Evolutionary conservation across 2,113 vertebrate species (phyloP), one percentile per base, ranked within the genome.

Genomic region (Gadus chalcogrammus): DNA sequence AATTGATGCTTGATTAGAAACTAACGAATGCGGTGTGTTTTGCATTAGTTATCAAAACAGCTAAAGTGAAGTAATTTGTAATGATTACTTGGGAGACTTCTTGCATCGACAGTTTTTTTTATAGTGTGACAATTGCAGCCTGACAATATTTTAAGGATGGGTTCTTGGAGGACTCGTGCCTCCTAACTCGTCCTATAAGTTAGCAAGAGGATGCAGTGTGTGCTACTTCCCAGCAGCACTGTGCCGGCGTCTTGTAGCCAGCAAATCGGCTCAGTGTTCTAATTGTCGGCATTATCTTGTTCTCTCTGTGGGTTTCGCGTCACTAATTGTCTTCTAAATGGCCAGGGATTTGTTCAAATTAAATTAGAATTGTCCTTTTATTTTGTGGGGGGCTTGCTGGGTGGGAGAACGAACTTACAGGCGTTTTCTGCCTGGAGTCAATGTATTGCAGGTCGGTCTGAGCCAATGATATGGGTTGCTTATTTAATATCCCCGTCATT

Each of bases 271-370:
- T 73, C 67, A 59, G 24, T 27, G 38, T 61, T 78, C 53, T 82
- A 74, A 82, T 78, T 81, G 70, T 38, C 68, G 69, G 65, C 22
- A 42, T 82, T 75, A 74, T 76, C 69, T 63, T 17, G 68, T 65
- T 80, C 61, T 42, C 58, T 61, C 72, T 63, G 60, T 75, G 71
- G 67, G 72, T 59, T 68, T 68, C 27, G 72, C 67, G 80, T 79
- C 73, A 71, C 72, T 67, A 73, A 80, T 75, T 71, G 31, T 76
- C 55, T 71, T 56, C 48, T 70, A 79, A 77, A 80, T 76, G 68
- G 74, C 66, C 42, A 61, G 64, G 62, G 73, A 77, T 76, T 77
- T 70, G 72, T 70, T 71, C 22, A 70, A 68, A 82, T 18, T 64
- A 65, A 73, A 70, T 73, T 72, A 69, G 63, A 65, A 69, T 69